Percentiles rank a stretch among this genome's conserved stretches.
Conservation (phyloP, 2,888 invertebrate genomes). For the Mellilla xanthometata region DNA sequence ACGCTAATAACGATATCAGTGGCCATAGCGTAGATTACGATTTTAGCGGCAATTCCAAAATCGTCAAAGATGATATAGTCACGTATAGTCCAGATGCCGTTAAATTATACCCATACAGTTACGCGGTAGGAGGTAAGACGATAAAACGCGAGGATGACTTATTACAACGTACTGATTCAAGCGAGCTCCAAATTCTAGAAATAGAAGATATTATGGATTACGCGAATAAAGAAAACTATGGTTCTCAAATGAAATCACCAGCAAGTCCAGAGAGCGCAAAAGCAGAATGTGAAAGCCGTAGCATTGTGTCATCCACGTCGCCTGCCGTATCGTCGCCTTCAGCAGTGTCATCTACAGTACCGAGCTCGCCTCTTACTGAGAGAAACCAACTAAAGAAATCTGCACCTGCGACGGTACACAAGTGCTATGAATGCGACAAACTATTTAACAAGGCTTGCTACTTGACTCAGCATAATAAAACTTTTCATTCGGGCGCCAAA, state of each 20-base stretch:
- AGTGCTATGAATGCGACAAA: conserved; percentile 92
- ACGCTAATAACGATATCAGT: conserved; percentile 57
- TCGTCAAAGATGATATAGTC: conserved; percentile 61
- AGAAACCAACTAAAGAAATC: conserved; percentile 66
- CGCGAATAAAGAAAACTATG: conserved; percentile 79
- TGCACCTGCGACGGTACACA: conserved; percentile 71
- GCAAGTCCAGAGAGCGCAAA: conserved; percentile 75
- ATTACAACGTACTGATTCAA: conserved; percentile 52
- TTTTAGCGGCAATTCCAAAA: conserved; percentile 62
- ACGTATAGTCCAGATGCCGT: conserved; percentile 61
- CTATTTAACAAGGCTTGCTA: conserved; percentile 93
- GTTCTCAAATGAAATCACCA: conserved; percentile 73
- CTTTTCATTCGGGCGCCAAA: conserved; percentile 93
- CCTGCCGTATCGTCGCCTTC: conserved; percentile 59
- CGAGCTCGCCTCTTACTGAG: conserved; percentile 69
- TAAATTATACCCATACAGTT: conserved; percentile 65
- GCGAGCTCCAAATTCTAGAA: conserved; percentile 67
- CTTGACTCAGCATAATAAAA: conserved; percentile 94
- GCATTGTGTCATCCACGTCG: conserved; percentile 61
- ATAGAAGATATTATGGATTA: conserved; percentile 78
- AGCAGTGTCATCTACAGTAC: conserved; percentile 65
- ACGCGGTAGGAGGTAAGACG: conserved; percentile 67
- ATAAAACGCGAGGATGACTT: conserved; percentile 64
- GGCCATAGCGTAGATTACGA: conserved; percentile 65
- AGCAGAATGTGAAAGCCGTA: conserved; percentile 62